Percentiles rank a stretch among this genome's conserved stretches.
These are phyloP conservation scores for Nowickia ferox DNA, from an alignment of 2,888 invertebrate genomes.

Conservation along the genomic window DNA sequence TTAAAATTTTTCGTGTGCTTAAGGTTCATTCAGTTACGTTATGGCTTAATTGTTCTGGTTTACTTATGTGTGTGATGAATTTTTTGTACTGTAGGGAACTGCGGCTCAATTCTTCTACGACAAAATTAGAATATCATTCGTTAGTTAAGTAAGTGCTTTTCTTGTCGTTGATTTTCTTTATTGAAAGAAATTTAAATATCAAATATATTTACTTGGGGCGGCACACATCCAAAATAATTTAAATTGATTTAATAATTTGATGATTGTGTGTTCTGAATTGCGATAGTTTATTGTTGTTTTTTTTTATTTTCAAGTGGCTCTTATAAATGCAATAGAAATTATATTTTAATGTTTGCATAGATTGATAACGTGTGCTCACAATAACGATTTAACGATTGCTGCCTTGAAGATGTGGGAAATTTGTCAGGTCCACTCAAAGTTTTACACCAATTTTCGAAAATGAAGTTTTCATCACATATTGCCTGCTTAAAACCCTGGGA, in stretches of 20 bases:
- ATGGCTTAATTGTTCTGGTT: neutral
- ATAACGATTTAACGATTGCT: no score
- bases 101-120: neutral
- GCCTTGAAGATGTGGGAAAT: no score
- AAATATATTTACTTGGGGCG: constrained; percentile 58
- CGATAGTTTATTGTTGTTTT: constrained; percentile 12
- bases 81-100: neutral
- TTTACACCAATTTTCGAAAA: no score
- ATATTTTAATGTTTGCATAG: neutral
- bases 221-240: constrained; percentile 36
- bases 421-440: no score
- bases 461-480: no score
- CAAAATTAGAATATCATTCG: neutral
- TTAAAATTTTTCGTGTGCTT: neutral
- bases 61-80: neutral
- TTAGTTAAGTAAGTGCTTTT: neutral
- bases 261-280: constrained; percentile 23
- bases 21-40: neutral
- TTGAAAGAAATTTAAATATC: constrained; percentile 60
- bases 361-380: neutral
- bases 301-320: neutral
- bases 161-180: constrained; percentile 13
- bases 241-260: constrained; percentile 58
- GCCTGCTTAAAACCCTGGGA: no score
- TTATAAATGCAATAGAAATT: constrained; percentile 3